These are phyloP conservation scores for Balaeniceps rex DNA, from an alignment of 2,113 vertebrate genomes.

Conservation along the genomic window DNA sequence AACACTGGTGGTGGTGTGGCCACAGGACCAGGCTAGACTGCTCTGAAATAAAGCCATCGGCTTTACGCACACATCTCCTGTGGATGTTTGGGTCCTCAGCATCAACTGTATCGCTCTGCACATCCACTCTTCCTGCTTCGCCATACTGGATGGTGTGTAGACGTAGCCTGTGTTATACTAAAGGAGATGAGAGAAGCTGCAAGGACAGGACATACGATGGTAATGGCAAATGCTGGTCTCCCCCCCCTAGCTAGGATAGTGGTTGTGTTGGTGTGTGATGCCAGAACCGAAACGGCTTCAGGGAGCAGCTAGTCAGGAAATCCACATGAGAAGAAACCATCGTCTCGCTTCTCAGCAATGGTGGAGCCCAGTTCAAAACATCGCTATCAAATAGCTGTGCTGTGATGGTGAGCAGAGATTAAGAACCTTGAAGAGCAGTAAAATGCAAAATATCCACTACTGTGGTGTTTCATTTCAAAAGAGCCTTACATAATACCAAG, in stretches of 20 bases:
- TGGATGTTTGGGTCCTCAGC: neutral
- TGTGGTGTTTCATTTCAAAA: neutral
- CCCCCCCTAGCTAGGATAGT: neutral
- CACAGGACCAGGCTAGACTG: neutral
- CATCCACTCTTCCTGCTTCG: neutral
- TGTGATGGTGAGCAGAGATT: neutral
- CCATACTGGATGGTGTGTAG: too few species aligned
- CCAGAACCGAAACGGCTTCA: neutral
- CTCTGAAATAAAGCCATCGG: neutral
- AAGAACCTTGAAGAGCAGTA: neutral
- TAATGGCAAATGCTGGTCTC: neutral
- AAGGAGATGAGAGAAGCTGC: neutral
- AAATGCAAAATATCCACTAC: neutral
- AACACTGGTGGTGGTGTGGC: neutral
- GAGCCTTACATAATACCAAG: neutral
- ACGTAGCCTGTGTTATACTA: rapidly evolving
- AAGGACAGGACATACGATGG: rapidly evolving
- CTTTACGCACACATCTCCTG: rapidly evolving
- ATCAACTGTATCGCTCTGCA: neutral
- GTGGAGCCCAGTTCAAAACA: neutral
- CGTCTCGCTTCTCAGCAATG: rapidly evolving
- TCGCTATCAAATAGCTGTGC: neutral
- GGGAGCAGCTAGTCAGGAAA: neutral
- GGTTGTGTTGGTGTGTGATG: neutral
- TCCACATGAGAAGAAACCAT: neutral